phyloP scores from a whole-genome alignment of 2,113 vertebrate species.

The Sylvilagus bachmani region DNA sequence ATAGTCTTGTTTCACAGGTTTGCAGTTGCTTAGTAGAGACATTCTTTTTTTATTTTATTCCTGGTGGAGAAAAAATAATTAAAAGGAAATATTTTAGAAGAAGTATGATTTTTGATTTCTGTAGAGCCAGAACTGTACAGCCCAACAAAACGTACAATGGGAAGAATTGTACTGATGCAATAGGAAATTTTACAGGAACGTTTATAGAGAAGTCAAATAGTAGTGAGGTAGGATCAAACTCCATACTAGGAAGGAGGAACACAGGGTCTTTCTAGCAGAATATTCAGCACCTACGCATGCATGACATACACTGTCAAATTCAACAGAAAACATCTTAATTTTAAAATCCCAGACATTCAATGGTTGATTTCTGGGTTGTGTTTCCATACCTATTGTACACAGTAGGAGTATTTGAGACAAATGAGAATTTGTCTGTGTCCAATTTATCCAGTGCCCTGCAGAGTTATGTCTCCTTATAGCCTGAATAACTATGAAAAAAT shows the following conservation, averaged over 20 bases:
- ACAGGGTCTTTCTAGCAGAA: neutral
- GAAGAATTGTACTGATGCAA: neutral
- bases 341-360: neutral
- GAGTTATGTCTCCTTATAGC: neutral
- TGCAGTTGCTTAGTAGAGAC: constrained; percentile 36
- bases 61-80: neutral
- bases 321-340: neutral
- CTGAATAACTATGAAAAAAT: neutral
- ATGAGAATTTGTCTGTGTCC: neutral
- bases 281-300: neutral
- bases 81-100: constrained; percentile 58
- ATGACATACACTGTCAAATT: neutral
- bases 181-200: constrained; percentile 19
- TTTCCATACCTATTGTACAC: neutral
- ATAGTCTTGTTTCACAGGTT: constrained; percentile 21
- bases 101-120: constrained; percentile 42
- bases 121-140: constrained; percentile 7
- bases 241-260: neutral
- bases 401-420: neutral
- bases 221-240: neutral
- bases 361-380: constrained; percentile 7
- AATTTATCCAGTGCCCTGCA: neutral
- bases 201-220: constrained; percentile 22
- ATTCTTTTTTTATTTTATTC: constrained; percentile 24
- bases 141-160: constrained; percentile 16